These are phyloP conservation scores for Pasiphila rectangulata DNA, from an alignment of 2,888 invertebrate species.

Conservation along the genomic window DNA sequence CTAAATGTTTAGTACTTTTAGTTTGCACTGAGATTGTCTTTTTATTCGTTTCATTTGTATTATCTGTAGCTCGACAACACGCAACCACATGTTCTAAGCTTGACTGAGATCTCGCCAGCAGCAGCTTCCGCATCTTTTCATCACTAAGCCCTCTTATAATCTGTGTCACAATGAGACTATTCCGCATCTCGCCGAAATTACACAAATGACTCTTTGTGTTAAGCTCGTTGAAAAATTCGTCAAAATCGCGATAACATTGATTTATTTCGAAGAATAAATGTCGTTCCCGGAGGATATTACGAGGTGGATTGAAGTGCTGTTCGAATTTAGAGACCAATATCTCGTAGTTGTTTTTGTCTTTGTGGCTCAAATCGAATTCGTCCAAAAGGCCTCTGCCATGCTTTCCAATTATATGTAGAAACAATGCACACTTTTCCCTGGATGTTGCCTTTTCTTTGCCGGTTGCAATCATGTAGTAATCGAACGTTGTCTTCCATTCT, in stretches of 20 bases:
- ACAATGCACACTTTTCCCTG: conserved; percentile 25
- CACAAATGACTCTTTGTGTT: conserved; percentile 25
- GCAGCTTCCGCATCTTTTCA: conserved; percentile 3
- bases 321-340: conserved; percentile 9
- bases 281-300: conserved; percentile 25
- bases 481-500: conserved; percentile 23
- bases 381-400: conserved; percentile 3
- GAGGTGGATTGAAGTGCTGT: conserved; percentile 7
- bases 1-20: not conserved
- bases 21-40: not conserved
- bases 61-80: conserved; percentile 15
- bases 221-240: conserved; percentile 17
- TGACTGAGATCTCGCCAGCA: conserved; percentile 8
- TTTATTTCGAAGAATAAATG: conserved; percentile 26
- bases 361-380: conserved; percentile 6
- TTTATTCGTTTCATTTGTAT: not conserved
- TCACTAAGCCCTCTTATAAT: conserved; percentile 28
- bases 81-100: conserved; percentile 11
- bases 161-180: conserved; percentile 29
- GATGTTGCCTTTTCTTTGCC: conserved; percentile 14
- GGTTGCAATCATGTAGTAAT: conserved; percentile 24
- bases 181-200: conserved; percentile 23
- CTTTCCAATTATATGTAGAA: conserved; percentile 31
- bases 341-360: conserved; percentile 7
- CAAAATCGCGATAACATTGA: conserved; percentile 21